Evolutionary conservation across 2,797 vertebrate species (phyloP).

Genomic region (Poecilia wingei): DNA sequence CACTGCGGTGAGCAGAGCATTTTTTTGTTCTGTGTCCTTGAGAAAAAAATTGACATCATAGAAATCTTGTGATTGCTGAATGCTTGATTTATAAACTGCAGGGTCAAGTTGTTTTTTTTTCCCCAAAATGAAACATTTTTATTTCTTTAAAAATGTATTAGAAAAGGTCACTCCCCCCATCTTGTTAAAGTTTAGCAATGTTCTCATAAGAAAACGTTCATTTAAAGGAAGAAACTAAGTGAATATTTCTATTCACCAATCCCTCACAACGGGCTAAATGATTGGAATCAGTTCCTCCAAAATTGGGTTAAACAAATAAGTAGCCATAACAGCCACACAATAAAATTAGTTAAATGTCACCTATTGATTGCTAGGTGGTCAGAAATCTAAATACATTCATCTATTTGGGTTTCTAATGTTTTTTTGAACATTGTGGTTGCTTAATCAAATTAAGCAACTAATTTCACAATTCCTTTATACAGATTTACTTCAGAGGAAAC

Average conservation of each 20-base stretch:
- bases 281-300: not conserved
- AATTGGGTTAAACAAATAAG: not conserved
- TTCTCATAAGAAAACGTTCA: not conserved
- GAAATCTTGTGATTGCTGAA: not conserved
- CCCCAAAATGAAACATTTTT: not conserved
- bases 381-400: too few species aligned
- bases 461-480: not conserved
- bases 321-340: not conserved
- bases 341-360: too few species aligned
- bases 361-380: too few species aligned
- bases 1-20: not conserved
- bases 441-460: not conserved
- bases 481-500: not conserved
- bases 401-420: not conserved
- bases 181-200: not conserved
- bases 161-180: not conserved
- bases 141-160: not conserved
- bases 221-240: not conserved
- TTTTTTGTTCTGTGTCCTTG: not conserved
- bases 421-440: not conserved
- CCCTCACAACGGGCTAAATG: not conserved
- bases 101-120: not conserved
- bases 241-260: not conserved
- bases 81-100: not conserved
- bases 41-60: not conserved